phyloP scores from a whole-genome alignment of 2,113 vertebrate genomes.

The Rhinopomastus cyanomelas region DNA sequence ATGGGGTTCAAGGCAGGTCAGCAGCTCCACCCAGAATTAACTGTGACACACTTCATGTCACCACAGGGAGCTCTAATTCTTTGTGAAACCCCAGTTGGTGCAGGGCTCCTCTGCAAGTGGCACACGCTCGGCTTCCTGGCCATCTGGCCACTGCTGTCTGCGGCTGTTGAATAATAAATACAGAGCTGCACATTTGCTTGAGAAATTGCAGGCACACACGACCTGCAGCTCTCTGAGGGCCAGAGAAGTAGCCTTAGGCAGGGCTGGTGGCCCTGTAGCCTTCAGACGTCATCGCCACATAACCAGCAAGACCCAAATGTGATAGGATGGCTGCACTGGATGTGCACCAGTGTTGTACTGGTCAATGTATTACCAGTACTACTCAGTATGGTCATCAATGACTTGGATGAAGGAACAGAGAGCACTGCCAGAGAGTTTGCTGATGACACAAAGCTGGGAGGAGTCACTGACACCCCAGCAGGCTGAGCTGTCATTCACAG shows the following conservation, averaged over 20 bases:
- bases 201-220: background rate
- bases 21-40: conserved; percentile 36
- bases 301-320: background rate
- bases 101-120: background rate
- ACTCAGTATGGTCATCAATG: too few relatives aligned
- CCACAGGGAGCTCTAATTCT: background rate
- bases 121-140: background rate
- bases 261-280: background rate
- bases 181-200: background rate
- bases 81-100: background rate
- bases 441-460: too few relatives aligned
- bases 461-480: too few relatives aligned
- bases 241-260: background rate
- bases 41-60: background rate
- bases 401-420: too few relatives aligned
- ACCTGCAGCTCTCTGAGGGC: background rate
- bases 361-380: too few relatives aligned
- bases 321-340: background rate
- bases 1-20: conserved; percentile 43
- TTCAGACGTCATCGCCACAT: background rate
- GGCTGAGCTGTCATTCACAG: too few relatives aligned
- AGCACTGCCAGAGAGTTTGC: too few relatives aligned
- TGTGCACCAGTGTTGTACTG: too few relatives aligned
- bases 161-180: conserved; percentile 7
- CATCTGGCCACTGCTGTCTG: conserved; percentile 39